Percentiles rank a stretch among this genome's conserved stretches.
These are phyloP conservation scores for Hetaerina titia DNA, from an alignment of 2,888 invertebrate species.

Conservation along the genomic window DNA sequence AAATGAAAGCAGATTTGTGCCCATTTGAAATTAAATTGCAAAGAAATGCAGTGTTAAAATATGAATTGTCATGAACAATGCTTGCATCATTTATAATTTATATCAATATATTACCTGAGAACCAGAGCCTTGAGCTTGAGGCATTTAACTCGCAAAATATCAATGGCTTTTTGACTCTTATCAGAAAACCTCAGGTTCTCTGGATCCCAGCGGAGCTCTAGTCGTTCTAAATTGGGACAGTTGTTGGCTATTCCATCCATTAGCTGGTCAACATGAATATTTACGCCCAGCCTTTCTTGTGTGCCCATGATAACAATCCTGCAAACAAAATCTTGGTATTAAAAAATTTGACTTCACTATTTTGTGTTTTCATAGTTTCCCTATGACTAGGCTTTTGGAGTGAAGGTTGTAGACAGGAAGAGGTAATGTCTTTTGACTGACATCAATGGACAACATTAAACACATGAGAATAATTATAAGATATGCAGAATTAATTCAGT, in stretches of 20 bases:
- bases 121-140: slow-evolving; percentile 94
- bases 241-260: slow-evolving; percentile 98
- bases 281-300: slow-evolving; percentile 95
- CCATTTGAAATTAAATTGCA: no score
- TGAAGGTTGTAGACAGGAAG: no score
- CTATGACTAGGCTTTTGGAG: no score
- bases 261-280: slow-evolving; percentile 98
- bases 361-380: no score
- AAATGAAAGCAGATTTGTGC: no score
- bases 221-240: slow-evolving; percentile 91
- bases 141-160: slow-evolving; percentile 96
- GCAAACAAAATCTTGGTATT: slow-evolving; percentile 67
- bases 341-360: neutral
- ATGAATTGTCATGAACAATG: no score
- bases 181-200: slow-evolving; percentile 99
- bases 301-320: slow-evolving; percentile 99
- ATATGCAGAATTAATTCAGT: no score
- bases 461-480: no score
- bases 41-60: no score
- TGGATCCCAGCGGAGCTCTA: slow-evolving; percentile 99
- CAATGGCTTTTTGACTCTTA: slow-evolving; percentile 99
- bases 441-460: no score
- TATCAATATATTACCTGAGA: slow-evolving; percentile 83
- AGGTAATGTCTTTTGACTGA: no score
- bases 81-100: neutral